These are phyloP conservation scores for Nycticorax nycticorax DNA, from an alignment of 2,113 vertebrate species.

Conservation along the genomic window DNA sequence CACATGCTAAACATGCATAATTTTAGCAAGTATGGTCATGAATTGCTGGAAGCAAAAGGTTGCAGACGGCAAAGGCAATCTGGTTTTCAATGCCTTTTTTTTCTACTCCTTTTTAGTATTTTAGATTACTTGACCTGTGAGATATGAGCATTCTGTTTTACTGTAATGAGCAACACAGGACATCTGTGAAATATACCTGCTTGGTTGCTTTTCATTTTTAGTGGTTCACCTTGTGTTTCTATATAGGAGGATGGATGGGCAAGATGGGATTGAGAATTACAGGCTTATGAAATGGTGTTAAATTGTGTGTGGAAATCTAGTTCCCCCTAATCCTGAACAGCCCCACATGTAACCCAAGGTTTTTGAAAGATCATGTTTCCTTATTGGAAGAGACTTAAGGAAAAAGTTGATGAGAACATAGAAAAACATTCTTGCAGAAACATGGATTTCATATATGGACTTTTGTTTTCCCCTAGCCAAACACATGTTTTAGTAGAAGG, in stretches of 20 bases:
- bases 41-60: background rate
- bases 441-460: accelerated
- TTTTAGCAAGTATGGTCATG: constrained; percentile 5
- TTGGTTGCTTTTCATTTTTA: background rate
- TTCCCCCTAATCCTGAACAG: background rate
- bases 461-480: background rate
- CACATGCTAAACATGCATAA: constrained; percentile 14
- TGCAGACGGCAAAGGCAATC: background rate
- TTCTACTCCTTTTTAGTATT: background rate
- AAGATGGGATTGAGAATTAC: background rate
- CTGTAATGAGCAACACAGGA: background rate
- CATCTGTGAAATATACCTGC: background rate
- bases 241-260: background rate
- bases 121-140: background rate
- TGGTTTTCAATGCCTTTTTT: background rate
- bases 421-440: background rate
- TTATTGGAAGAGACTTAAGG: background rate
- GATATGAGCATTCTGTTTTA: background rate
- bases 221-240: background rate
- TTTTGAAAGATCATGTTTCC: background rate
- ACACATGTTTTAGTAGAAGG: background rate
- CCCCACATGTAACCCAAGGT: background rate
- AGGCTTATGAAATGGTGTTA: background rate
- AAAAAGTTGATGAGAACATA: background rate
- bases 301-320: background rate